Percentiles rank a stretch among this genome's conserved stretches.
phyloP scores from a whole-genome alignment of 2,113 vertebrate species.

The Notarius quadriscutis region DNA sequence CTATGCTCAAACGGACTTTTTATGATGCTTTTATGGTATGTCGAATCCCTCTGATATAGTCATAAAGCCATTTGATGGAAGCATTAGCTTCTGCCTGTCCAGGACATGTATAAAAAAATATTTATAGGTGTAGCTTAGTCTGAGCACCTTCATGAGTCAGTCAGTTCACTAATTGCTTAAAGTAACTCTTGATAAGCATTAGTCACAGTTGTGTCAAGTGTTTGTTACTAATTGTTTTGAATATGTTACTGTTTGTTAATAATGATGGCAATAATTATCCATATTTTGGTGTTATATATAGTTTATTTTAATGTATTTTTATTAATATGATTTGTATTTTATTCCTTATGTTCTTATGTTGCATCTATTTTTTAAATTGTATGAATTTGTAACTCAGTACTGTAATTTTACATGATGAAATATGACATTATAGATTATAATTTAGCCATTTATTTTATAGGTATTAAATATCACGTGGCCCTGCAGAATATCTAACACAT shows the following conservation, averaged over 20 bases:
- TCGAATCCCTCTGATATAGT: conserved; percentile 68
- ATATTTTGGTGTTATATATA: neutral
- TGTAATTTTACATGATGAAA: neutral
- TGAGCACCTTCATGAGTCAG: conserved; percentile 69
- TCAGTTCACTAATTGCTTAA: conserved; percentile 64
- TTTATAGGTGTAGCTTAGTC: conserved; percentile 76
- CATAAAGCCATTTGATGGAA: conserved; percentile 69
- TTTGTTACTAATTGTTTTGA: neutral
- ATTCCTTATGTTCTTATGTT: neutral
- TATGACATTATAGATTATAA: neutral
- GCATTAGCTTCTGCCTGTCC: conserved; percentile 75
- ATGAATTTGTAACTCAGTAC: neutral
- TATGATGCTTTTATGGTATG: conserved; percentile 67
- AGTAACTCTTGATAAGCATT: conserved; percentile 44
- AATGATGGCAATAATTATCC: neutral
- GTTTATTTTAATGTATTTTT: neutral
- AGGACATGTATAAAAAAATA: conserved; percentile 75
- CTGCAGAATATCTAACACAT: conserved; percentile 4
- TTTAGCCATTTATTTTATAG: neutral
- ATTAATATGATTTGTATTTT: too few species aligned
- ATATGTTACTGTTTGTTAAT: neutral
- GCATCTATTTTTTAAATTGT: neutral
- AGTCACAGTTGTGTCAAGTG: neutral
- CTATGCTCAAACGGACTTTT: conserved; percentile 52
- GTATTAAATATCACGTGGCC: neutral